These are phyloP conservation scores for Formicarius rufipectus DNA, from an alignment of 2,113 vertebrate species.

Conservation along the genomic window DNA sequence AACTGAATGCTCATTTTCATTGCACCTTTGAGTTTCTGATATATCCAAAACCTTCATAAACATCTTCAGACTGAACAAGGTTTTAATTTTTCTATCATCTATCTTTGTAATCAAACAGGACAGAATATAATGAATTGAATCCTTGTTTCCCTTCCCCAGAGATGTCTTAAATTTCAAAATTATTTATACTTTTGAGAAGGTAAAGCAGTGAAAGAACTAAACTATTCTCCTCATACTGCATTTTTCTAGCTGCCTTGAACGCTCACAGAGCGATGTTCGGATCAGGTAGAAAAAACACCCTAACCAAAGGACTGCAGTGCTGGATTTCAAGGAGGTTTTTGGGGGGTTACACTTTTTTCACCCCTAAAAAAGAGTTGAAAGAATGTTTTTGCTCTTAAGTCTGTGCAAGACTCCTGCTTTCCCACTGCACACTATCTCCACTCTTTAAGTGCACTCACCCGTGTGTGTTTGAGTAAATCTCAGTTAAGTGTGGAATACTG, in stretches of 20 bases:
- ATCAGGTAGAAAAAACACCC: background rate
- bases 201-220: background rate
- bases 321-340: background rate
- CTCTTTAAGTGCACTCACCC: background rate
- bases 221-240: background rate
- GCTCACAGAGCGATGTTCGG: background rate
- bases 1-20: background rate
- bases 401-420: background rate
- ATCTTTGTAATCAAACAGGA: slow-evolving; percentile 5
- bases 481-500: slow-evolving; percentile 47
- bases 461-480: slow-evolving; percentile 33
- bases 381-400: background rate
- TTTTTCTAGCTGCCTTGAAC: background rate
- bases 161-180: slow-evolving; percentile 21
- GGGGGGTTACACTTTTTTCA: background rate
- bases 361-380: background rate
- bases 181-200: slow-evolving; percentile 21
- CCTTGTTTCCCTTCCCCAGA: background rate
- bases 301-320: background rate
- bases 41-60: background rate
- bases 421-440: background rate
- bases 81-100: slow-evolving; percentile 26
- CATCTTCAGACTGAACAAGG: background rate
- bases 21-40: background rate
- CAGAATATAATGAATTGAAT: slow-evolving; percentile 22